Evolutionary conservation across 2,888 invertebrate species (phyloP), one percentile per base, ranked within the genome.

Genomic region (Diadegma fenestrale): DNA sequence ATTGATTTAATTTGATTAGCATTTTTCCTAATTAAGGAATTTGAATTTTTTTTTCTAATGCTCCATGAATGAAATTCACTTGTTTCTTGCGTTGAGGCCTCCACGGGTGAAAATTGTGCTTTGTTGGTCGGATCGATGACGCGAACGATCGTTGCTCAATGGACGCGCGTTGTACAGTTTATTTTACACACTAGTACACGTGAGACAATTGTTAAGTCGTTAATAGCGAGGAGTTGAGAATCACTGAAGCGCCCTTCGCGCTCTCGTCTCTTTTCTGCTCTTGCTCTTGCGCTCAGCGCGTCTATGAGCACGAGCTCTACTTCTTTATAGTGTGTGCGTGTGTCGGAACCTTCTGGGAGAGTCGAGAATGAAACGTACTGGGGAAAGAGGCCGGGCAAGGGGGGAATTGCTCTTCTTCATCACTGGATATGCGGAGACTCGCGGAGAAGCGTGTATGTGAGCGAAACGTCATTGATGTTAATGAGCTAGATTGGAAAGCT

Each of bases 401-500:
- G 43, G 3, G 41, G 66, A 12, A 51, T 75, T 72, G 17, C n/a
- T 26, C 48, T 22, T 71, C 54, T 33, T 41, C 48, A n/a, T 71
- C 58, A 66, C 37, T 26, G 7, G 30, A 71, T 41, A 6, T 6
- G 37, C 37, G 8, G 37, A 37, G 80, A 80, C 72, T 80, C 58
- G 12, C 58, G 6, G 14, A n/a, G n/a, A n/a, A n/a, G 58, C 26
- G 58, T 5, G 26, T 26, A 58, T 82, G 76, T 30, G 73, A 81
- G 86, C 79, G 82, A 88, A 90, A 89, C 89, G 90, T 91, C 91
- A 90, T 91, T 89, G 91, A 91, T 91, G 91, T 91, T 91, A 92
- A 91, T 92, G 90, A 92, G 90, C 90, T 91, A 89, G 90, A 91
- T 91, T 91, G 91, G 91, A 91, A 92, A 91, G 91, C 91, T 91